Percentiles rank a stretch among this genome's conserved stretches.
These are phyloP conservation scores for Peromyscus melanophrys DNA, from an alignment of 2,797 vertebrate genomes.

Conservation along the genomic window DNA sequence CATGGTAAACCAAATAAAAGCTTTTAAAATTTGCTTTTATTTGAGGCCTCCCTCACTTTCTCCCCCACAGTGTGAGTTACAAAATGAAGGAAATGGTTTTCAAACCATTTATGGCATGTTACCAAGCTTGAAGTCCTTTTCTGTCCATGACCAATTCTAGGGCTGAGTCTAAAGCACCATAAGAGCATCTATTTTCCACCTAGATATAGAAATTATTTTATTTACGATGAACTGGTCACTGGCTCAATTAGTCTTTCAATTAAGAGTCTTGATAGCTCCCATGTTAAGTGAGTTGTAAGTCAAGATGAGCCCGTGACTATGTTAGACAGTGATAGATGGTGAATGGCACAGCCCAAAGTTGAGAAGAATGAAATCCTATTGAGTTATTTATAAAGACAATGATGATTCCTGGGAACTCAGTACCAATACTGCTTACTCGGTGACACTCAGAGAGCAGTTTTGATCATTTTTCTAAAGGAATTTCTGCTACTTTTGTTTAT, in stretches of 20 bases:
- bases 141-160: conserved; percentile 26
- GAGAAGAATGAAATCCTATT: conserved; percentile 51
- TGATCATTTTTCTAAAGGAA: conserved; percentile 54
- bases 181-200: conserved; percentile 37
- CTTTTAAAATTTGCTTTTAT: conserved; percentile 61
- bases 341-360: conserved; percentile 46
- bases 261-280: conserved; percentile 52
- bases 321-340: not conserved
- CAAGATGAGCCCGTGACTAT: conserved; percentile 26
- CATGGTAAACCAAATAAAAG: conserved; percentile 16
- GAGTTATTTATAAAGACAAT: conserved; percentile 13
- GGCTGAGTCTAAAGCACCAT: conserved; percentile 19
- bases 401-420: conserved; percentile 36
- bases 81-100: conserved; percentile 35
- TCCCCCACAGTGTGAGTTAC: not conserved
- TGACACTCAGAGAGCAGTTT: conserved; percentile 27
- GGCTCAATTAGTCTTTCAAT: conserved; percentile 73
- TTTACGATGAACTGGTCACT: conserved; percentile 57
- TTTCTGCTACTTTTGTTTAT: conserved; percentile 62
- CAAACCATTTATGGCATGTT: not conserved
- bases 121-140: not conserved
- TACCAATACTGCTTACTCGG: conserved; percentile 37
- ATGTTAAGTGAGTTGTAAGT: conserved; percentile 66
- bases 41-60: not conserved
- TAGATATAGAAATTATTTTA: conserved; percentile 71